Base-by-base conservation (phyloP, 2,113 vertebrate genomes). In the Lamprologus callipterus region DNA sequence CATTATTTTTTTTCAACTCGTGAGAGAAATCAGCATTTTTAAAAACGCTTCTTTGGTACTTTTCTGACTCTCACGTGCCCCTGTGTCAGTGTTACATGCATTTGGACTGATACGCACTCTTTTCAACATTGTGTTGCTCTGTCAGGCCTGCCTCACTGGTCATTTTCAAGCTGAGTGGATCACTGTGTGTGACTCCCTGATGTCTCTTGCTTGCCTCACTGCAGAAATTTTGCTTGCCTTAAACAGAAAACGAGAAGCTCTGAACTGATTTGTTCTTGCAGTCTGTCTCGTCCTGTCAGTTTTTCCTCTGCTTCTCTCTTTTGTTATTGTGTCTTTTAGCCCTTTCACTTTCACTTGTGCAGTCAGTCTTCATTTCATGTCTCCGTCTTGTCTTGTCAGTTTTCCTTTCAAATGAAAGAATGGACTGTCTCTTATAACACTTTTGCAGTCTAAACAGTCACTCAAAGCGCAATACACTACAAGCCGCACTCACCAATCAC, bases 121-220 rank as follows among this genome's bases (percentile, higher is more conserved):
- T 84, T 70, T 73, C 78, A 53, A 57, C 88, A 28, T 26, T 88
- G 84, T 68, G 58, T 91, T 88, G 42, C 80, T 87, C 31, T 88
- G 83, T 87, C 84, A 87, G 81, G 54, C 79, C 47, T 83, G 82
- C 84, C 82, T 82, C 68, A 21, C 83, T 86, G 88, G 89, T 90
- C 88, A 81, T 92, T 90, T 83, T 90, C 58, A 85, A 60, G 68
- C 84, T 89, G 68, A 87, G 79, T 55, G 78, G 85, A 91, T 86
- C 79, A 87, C 83, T 86, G 79, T 87, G 17, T 78, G 73, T 28
- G 85, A 86, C 85, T 91, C 78, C 45, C 63, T 51, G 82, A 89
- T 92, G 87, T 85, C 84, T 86, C 82, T 54, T 12, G 53, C 89
- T 84, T 68, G 54, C 14, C 65, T 87, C 8, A 8, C 68, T 84